Evolutionary conservation across 2,888 invertebrate species (phyloP), one percentile per base, ranked within the genome.

Genomic region (Lagria hirta): DNA sequence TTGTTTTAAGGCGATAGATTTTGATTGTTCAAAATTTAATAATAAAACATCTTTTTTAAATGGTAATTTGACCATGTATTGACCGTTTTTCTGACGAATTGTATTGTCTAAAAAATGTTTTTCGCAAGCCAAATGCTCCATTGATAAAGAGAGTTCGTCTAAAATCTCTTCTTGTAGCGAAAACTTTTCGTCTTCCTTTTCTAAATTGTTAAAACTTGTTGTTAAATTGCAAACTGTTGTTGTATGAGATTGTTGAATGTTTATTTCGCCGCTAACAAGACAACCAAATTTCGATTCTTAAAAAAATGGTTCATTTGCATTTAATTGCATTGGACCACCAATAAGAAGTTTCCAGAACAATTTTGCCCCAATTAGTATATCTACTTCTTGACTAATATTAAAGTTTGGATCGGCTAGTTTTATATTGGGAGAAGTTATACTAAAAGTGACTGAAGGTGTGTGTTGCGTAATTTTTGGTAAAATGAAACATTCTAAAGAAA

Each of bases 211-310:
- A 22, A 20, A 33, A 14, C 32, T 37, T 17, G 14, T 33, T 23
- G 10, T 13, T 6, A n/a, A n/a, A n/a, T n/a, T n/a, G n/a, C n/a
- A n/a, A n/a, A n/a, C n/a, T n/a, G n/a, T n/a, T n/a, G n/a, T n/a
- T n/a, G n/a, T n/a, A n/a, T n/a, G n/a, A n/a, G n/a, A n/a, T n/a
- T n/a, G n/a, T n/a, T n/a, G n/a, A n/a, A 49, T 15, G 34, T 35
- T 33, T 16, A 50, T 5, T 13, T 43, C 34, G 6, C 43, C 51
- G 4, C 41, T 42, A 17, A 50, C 18, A 11, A 48, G 37, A 47
- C 52, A 50, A 33, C 52, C 52, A 5, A 52, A 37, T 42, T 29
- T 30, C 7, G 52, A 44, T 23, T 40, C 29, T 50, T 47, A 2
- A 50, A 5, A 8, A 6, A 18, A 27, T 7, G 51, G 38, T n/a